These are phyloP conservation scores for Phengaris alcon DNA, from an alignment of 2,888 invertebrate species.

Conservation along the genomic window DNA sequence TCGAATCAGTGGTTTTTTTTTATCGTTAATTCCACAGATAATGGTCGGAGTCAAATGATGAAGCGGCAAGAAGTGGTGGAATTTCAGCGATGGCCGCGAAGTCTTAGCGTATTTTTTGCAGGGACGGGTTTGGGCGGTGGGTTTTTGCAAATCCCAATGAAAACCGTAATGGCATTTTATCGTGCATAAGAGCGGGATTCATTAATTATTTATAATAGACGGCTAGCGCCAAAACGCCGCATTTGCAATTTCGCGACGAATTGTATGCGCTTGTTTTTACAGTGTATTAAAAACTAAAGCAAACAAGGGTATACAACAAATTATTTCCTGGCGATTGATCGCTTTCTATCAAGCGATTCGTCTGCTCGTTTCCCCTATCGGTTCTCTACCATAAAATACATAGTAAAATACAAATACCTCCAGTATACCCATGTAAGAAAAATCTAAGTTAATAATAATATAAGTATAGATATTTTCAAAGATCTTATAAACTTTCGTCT, in stretches of 20 bases:
- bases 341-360: too few relatives aligned
- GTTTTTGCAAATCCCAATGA: conserved; percentile 74
- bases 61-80: conserved; percentile 72
- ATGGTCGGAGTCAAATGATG: conserved; percentile 77
- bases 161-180: conserved; percentile 80
- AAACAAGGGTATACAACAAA: background rate
- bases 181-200: conserved; percentile 77
- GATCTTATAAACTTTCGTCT: too few relatives aligned
- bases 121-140: conserved; percentile 63
- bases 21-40: conserved; percentile 75
- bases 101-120: conserved; percentile 67
- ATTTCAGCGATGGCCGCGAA: conserved; percentile 75
- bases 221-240: conserved; percentile 60
- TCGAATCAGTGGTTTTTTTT: conserved; percentile 70
- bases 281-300: background rate
- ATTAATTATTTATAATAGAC: conserved; percentile 80
- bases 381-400: too few relatives aligned
- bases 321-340: too few relatives aligned
- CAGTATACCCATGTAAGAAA: too few relatives aligned
- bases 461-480: too few relatives aligned
- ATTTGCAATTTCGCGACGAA: conserved; percentile 40
- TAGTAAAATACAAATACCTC: too few relatives aligned
- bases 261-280: conserved; percentile 46
- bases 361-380: too few relatives aligned
- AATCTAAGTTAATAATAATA: too few relatives aligned